A percentile compares a stretch with the other conserved stretches of the same genome.
phyloP scores from a whole-genome alignment of 1,140 invertebrate genomes.

The Microplitis mediator region DNA sequence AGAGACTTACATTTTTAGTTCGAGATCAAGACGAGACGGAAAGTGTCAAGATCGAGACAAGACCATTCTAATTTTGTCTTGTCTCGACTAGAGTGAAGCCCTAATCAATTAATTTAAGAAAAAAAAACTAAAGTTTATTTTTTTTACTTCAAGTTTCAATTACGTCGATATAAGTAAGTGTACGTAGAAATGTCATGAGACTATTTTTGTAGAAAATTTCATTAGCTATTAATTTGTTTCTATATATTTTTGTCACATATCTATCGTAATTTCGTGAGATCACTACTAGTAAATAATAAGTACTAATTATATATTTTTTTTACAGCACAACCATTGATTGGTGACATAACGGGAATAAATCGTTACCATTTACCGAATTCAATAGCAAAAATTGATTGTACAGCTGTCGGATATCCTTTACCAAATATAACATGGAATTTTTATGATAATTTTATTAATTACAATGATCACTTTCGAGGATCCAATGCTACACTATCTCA shows the following conservation, averaged over 20 bases:
- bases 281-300: background rate
- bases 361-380: constrained; percentile 55
- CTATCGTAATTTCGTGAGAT: background rate
- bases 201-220: background rate
- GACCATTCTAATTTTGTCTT: too few relatives aligned
- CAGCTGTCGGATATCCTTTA: constrained; percentile 56
- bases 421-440: constrained; percentile 62
- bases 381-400: constrained; percentile 54
- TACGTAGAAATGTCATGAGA: too few relatives aligned
- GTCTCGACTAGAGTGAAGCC: too few relatives aligned
- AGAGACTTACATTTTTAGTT: too few relatives aligned
- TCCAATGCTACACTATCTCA: background rate
- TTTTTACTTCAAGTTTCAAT: too few relatives aligned
- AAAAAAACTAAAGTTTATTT: too few relatives aligned
- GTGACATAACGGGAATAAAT: constrained; percentile 45
- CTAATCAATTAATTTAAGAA: too few relatives aligned
- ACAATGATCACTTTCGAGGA: background rate
- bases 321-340: constrained; percentile 55
- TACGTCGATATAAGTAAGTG: too few relatives aligned
- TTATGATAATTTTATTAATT: constrained; percentile 13
- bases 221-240: background rate
- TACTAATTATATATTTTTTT: constrained; percentile 21
- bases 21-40: too few relatives aligned
- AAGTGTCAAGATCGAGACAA: too few relatives aligned
- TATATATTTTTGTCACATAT: background rate